Evolutionary conservation across 2,888 invertebrate species (phyloP), one percentile per base, ranked within the genome.

Genomic region (Caenorhabditis macrosperma): DNA sequence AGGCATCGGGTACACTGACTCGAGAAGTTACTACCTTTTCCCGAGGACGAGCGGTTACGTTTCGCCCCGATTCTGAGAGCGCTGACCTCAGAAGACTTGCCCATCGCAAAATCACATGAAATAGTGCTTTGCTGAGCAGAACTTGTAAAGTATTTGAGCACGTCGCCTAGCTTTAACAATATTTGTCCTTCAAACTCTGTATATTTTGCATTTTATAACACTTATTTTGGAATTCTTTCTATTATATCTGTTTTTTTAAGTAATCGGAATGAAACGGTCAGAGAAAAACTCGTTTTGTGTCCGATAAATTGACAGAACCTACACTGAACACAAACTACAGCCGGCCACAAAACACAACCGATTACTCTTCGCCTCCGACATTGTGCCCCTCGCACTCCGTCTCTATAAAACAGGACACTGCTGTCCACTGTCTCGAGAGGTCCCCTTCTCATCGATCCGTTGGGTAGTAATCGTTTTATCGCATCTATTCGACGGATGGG

Each of bases 1-100:
- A 57, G 86, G 86, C 1, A 48, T 86, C 15, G 85, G 85, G 17
- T 86, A 86, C 78, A 84, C 85, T 9, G 86, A 86, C 67, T 55
- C 82, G 46, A 82, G 41, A 50, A 78, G 68, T 20, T 84, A 84
- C 52, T 79, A 82, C 30, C 52, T 84, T 20, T 84, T 84, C 63
- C 83, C 83, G 17, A 64, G 83, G 38, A 84, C 83, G 10, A 84
- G 83, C 24, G 83, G 83, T 35, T 84, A 84, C 44, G 67, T 67
- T 4, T 26, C 55, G 9, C 81, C 79, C 15, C 38, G 79, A 59
- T 79, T 68, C n/a, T 79, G 55, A 78, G 15, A 4, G 35, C 1
- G 24, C 9, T 22, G n/a, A n/a, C n/a, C n/a, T n/a, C n/a, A n/a
- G n/a, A n/a, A n/a, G n/a, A n/a, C n/a, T n/a, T n/a, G n/a, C n/a